Evolutionary conservation across 2,888 invertebrate species (phyloP).

Genomic region (Heteromurus nitidus): DNA sequence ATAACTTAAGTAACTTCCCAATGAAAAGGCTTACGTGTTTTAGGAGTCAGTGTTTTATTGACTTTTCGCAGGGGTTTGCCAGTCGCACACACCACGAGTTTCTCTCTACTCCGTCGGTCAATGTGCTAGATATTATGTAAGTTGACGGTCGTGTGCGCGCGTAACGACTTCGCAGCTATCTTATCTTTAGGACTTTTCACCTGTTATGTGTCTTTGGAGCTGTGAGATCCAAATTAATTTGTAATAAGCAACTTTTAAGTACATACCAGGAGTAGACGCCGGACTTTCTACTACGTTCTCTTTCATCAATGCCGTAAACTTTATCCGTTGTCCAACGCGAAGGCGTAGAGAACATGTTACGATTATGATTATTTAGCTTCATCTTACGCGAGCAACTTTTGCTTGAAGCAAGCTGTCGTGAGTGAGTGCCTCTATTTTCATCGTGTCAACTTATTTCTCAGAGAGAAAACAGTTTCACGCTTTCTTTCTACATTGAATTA

Average conservation of each 20-base stretch:
- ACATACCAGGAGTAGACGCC: neutral
- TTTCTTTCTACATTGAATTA: too few relatives aligned
- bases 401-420: too few relatives aligned
- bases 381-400: too few relatives aligned
- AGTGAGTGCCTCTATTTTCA: too few relatives aligned
- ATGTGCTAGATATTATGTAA: slow-evolving; percentile 19
- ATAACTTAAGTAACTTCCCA: too few relatives aligned
- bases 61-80: slow-evolving; percentile 36
- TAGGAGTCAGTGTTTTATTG: slow-evolving; percentile 56
- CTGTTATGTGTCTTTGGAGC: slow-evolving; percentile 6
- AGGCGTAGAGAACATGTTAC: too few relatives aligned
- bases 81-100: neutral
- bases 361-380: too few relatives aligned
- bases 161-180: slow-evolving; percentile 8
- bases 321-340: too few relatives aligned
- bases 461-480: too few relatives aligned
- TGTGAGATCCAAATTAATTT: slow-evolving; percentile 38
- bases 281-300: neutral
- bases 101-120: neutral
- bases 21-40: slow-evolving; percentile 9
- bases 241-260: slow-evolving; percentile 4
- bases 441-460: too few relatives aligned
- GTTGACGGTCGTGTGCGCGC: slow-evolving; percentile 15
- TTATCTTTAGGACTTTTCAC: slow-evolving; percentile 13
- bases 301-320: neutral